phyloP scores from a whole-genome alignment of 2,797 vertebrate species.

The Lagorchestes hirsutus region DNA sequence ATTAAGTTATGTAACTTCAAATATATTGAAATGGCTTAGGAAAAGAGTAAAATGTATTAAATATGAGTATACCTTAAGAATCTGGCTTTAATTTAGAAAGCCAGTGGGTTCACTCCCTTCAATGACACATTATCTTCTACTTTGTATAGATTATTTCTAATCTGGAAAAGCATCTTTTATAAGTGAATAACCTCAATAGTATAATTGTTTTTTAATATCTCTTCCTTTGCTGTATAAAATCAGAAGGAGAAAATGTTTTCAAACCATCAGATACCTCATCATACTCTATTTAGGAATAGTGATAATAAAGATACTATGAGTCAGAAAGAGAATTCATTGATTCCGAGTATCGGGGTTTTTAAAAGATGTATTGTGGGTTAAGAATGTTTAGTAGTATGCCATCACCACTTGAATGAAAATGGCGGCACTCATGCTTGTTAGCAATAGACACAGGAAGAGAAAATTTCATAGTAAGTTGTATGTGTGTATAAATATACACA shows the following conservation, averaged over 20 bases:
- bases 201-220: conserved; percentile 18
- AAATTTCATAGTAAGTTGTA: not conserved
- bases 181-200: conserved; percentile 8
- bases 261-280: not conserved
- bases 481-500: not conserved
- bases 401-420: not conserved
- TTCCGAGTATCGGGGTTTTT: not conserved
- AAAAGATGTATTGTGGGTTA: not conserved
- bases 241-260: conserved; percentile 8
- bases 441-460: not conserved
- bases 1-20: conserved; percentile 47
- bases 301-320: not conserved
- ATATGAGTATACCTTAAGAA: conserved; percentile 57
- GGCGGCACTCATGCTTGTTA: not conserved
- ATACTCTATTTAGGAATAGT: not conserved
- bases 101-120: conserved; percentile 42
- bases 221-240: rapidly evolving
- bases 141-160: conserved; percentile 39
- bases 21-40: conserved; percentile 5
- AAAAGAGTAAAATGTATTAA: conserved; percentile 18
- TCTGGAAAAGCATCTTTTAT: conserved; percentile 54
- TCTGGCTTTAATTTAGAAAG: conserved; percentile 57
- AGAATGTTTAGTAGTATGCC: not conserved
- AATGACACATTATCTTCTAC: not conserved
- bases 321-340: not conserved